Evolutionary conservation across 2,888 invertebrate genomes (phyloP).

Genomic region (Drosophila differens): DNA sequence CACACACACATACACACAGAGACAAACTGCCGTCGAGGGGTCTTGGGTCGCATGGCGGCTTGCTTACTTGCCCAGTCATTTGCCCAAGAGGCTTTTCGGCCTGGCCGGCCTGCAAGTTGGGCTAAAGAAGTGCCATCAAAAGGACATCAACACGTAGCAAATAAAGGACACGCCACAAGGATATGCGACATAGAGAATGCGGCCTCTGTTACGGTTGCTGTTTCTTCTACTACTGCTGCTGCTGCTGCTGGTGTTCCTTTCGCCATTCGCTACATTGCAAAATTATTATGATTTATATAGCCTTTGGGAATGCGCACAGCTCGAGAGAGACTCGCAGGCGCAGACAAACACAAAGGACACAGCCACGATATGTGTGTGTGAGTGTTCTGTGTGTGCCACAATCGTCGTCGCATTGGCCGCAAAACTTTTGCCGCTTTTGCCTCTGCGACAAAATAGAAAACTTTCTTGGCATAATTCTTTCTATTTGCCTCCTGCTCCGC

Average conservation of each 20-base stretch:
- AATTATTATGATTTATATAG: constrained; percentile 81
- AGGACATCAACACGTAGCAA: constrained; percentile 82
- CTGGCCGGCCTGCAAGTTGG: constrained; percentile 38
- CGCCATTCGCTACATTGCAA: constrained; percentile 80
- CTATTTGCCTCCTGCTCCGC: constrained; percentile 50
- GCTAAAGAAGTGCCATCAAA: constrained; percentile 78
- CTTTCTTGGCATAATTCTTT: constrained; percentile 81
- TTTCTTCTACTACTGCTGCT: constrained; percentile 28
- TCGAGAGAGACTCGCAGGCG: constrained; percentile 46
- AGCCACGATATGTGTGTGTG: constrained; percentile 39
- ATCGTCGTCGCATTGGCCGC: constrained; percentile 78
- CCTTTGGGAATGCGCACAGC: constrained; percentile 80
- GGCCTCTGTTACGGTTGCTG: constrained; percentile 9
- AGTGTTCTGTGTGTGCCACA: constrained; percentile 30
- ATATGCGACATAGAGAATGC: constrained; percentile 69
- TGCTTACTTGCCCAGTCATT: constrained; percentile 59
- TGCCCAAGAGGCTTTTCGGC: constrained; percentile 64
- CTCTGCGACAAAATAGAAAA: constrained; percentile 79
- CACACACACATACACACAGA: constrained; percentile 58
- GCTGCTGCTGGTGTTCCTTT: constrained; percentile 52
- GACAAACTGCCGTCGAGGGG: constrained; percentile 6
- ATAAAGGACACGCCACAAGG: constrained; percentile 82
- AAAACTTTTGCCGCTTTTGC: constrained; percentile 72
- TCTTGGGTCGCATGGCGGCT: constrained; percentile 64
- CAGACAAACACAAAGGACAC: constrained; percentile 76